phyloP scores from a whole-genome alignment of 1,140 invertebrate genomes.

The Portunus trituberculatus region DNA sequence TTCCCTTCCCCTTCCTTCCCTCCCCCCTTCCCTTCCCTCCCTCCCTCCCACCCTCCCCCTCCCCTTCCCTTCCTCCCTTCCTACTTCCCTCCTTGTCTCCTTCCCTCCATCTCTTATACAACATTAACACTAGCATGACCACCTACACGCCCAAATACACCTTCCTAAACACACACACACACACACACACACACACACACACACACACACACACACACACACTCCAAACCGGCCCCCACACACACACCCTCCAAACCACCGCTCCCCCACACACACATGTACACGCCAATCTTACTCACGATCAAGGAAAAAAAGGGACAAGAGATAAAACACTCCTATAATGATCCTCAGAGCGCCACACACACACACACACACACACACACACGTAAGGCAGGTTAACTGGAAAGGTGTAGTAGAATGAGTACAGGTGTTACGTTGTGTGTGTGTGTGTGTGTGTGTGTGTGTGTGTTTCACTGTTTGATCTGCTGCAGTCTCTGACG shows the following conservation, averaged over 20 bases:
- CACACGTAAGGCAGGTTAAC: not conserved
- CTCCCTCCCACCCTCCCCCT: not conserved
- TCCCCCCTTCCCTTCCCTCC: not conserved
- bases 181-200: not conserved
- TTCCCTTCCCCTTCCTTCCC: not conserved
- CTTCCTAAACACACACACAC: not conserved
- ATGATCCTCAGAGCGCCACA: not conserved
- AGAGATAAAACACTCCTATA: not conserved
- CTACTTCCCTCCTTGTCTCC: not conserved
- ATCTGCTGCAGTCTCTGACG: too few relatives aligned
- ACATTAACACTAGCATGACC: too few relatives aligned
- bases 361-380: too few relatives aligned
- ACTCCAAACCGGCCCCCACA: not conserved
- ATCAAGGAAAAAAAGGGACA: not conserved
- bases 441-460: not conserved
- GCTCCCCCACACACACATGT: not conserved
- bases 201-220: too few relatives aligned
- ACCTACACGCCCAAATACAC: not conserved
- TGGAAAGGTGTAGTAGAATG: not conserved
- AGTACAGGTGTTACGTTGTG: not conserved
- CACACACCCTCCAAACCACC: not conserved
- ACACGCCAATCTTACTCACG: not conserved
- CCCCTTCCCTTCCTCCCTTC: not conserved
- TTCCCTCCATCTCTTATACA: not conserved
- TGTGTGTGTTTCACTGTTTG: too few relatives aligned